Percentiles rank a stretch among this genome's conserved stretches.
Evolutionary conservation across 1,140 invertebrate species (phyloP).

Genomic region (Drosophila saltans): DNA sequence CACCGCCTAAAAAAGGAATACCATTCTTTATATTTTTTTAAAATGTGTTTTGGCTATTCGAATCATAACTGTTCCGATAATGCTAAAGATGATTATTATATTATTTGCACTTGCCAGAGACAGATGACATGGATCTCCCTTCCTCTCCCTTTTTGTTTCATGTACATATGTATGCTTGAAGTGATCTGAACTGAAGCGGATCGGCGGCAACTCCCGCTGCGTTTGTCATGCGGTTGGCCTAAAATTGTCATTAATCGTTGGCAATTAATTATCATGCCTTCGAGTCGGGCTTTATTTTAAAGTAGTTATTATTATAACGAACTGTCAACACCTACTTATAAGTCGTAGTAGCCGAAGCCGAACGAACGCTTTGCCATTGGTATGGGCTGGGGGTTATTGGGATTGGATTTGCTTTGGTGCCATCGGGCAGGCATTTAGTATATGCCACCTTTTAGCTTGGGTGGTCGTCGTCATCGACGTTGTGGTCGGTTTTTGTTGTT

Average conservation of each 20-base stretch:
- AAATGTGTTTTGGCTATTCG: background rate
- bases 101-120: conserved; percentile 46
- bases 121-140: background rate
- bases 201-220: conserved; percentile 36
- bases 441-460: conserved; percentile 25
- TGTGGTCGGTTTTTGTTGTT: conserved; percentile 31
- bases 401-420: background rate
- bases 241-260: conserved; percentile 74
- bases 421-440: background rate
- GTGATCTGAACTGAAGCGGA: conserved; percentile 61
- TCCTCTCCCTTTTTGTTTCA: conserved; percentile 19
- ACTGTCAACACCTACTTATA: conserved; percentile 75
- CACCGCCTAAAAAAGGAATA: background rate
- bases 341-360: conserved; percentile 24
- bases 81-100: conserved; percentile 42
- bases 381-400: background rate
- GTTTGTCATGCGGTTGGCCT: conserved; percentile 68
- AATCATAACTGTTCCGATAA: background rate
- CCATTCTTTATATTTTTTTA: background rate
- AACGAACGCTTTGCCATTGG: background rate
- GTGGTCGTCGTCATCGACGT: conserved; percentile 35
- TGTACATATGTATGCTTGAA: conserved; percentile 47
- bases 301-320: conserved; percentile 76
- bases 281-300: conserved; percentile 62
- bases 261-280: conserved; percentile 71